Percentiles rank a stretch among this genome's conserved stretches.
Conservation (phyloP, 2,113 vertebrate species). For the Pseudorhombus dupliciocellatus region DNA sequence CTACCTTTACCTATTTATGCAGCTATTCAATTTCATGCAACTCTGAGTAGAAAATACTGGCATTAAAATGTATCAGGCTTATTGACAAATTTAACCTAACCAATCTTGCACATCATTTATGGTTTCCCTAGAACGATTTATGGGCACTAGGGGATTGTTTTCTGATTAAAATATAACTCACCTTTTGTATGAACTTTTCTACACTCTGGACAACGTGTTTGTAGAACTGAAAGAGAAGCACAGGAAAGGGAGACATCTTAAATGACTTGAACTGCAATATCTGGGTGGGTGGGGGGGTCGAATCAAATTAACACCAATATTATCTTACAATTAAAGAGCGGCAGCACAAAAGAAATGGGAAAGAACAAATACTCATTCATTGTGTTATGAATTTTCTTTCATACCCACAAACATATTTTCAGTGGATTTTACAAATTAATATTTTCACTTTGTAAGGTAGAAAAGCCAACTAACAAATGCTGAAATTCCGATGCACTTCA, state of each 20-base stretch:
- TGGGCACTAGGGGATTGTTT: not conserved
- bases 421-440: no score
- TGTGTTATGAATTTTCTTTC: not conserved
- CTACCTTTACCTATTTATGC: not conserved
- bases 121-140: not conserved
- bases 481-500: not conserved
- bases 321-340: not conserved
- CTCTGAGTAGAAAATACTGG: no score
- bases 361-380: not conserved
- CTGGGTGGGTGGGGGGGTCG: no score
- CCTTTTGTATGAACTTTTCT: conserved; percentile 99
- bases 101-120: no score
- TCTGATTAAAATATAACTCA: conserved; percentile 72
- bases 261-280: not conserved
- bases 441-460: no score
- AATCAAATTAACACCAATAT: not conserved
- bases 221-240: conserved; percentile 90
- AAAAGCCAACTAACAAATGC: no score
- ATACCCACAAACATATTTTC: no score
- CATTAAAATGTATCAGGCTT: no score
- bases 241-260: conserved; percentile 15
- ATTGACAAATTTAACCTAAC: no score
- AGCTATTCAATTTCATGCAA: no score
- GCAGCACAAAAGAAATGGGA: not conserved
- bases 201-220: conserved; percentile 99